These are phyloP conservation scores for Ciconia boyciana DNA, from an alignment of 2,113 vertebrate species.

Conservation along the genomic window DNA sequence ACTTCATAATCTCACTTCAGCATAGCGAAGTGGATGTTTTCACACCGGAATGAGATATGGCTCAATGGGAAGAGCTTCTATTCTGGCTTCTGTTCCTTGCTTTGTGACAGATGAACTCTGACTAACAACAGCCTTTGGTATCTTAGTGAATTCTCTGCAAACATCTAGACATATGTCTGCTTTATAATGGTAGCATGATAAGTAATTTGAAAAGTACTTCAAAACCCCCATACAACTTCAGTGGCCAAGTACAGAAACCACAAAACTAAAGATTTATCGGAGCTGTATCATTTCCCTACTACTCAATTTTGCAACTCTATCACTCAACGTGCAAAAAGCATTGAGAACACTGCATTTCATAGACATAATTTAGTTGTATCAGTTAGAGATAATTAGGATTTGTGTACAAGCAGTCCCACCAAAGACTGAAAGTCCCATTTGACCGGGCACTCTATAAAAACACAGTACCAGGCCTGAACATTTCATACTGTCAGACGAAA, in stretches of 20 bases:
- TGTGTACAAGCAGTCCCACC: background rate
- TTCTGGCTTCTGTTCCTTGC: background rate
- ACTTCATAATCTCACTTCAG: background rate
- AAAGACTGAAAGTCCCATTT: background rate
- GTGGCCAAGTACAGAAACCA: background rate
- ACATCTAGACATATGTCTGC: background rate
- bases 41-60: background rate
- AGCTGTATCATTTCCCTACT: background rate
- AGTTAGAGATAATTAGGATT: background rate
- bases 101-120: background rate
- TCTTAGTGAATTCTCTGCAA: background rate
- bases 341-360: background rate
- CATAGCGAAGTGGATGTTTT: background rate
- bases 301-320: background rate
- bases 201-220: background rate
- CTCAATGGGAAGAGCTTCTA: background rate
- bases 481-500: background rate
- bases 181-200: background rate
- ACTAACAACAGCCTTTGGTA: background rate
- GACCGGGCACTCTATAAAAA: background rate
- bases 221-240: background rate
- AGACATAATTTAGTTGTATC: background rate
- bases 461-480: background rate
- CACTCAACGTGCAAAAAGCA: background rate
- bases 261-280: background rate